These are phyloP conservation scores for Peromyscus nudipes DNA, from an alignment of 2,797 vertebrate species.

Conservation along the genomic window DNA sequence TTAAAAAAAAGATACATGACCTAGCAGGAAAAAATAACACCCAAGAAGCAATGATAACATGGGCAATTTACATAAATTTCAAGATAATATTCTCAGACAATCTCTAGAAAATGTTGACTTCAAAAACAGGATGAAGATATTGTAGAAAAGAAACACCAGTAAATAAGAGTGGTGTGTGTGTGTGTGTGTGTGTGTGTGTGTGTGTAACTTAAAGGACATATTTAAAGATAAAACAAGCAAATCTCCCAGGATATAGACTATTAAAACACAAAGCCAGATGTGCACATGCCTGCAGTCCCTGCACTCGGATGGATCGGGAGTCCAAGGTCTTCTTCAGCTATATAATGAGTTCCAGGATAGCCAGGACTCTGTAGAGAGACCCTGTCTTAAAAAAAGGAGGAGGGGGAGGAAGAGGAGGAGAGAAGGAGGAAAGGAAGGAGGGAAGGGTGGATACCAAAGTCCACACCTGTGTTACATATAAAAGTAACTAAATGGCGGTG, in stretches of 20 bases:
- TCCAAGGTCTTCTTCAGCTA: background rate
- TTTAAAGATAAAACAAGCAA: constrained; percentile 35
- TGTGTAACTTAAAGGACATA: background rate
- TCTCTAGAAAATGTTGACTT: constrained; percentile 30
- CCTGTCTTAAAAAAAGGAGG: background rate
- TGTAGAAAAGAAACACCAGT: background rate
- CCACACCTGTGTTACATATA: constrained; percentile 20
- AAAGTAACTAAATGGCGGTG: background rate
- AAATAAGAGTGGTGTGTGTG: background rate
- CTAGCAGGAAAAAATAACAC: background rate
- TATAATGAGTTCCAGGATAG: background rate
- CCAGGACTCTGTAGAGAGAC: background rate
- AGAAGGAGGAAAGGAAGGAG: no score
- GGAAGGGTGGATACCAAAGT: background rate
- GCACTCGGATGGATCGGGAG: background rate
- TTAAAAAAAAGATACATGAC: no score
- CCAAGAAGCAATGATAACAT: background rate
- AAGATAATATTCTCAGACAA: constrained; percentile 30
- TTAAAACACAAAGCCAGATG: background rate
- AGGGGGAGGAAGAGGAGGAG: no score
- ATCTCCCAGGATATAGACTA: background rate
- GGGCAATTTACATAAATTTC: background rate
- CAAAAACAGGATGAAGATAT: background rate
- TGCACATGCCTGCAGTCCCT: background rate
- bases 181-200: no score